These are phyloP conservation scores for Actinostola sp. DNA, from an alignment of 92 coral and sea anemone species.

Conservation along the genomic window DNA sequence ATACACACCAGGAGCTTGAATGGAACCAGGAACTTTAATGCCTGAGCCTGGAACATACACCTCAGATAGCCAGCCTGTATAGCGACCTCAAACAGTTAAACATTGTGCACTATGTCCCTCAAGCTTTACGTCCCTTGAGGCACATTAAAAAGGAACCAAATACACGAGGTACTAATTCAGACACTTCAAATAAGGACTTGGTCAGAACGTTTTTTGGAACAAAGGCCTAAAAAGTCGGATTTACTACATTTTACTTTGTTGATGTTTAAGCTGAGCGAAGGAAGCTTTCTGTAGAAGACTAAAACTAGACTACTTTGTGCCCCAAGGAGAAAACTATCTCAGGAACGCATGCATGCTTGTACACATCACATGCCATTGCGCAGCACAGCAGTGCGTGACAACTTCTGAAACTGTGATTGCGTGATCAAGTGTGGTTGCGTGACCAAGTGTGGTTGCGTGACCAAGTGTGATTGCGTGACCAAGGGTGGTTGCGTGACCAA, in stretches of 20 bases:
- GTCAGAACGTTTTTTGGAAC: neutral
- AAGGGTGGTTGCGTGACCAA: too few relatives aligned
- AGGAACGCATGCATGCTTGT: neutral
- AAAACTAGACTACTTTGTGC: conserved; percentile 1
- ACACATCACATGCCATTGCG: too few relatives aligned
- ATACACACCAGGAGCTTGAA: conserved; percentile 99
- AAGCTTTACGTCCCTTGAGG: conserved; percentile 36
- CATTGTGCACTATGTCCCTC: conserved; percentile 19
- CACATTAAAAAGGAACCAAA: conserved; percentile 2
- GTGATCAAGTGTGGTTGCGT: neutral
- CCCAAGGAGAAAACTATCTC: conserved; percentile 7
- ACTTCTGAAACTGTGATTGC: neutral
- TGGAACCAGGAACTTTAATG: conserved; percentile 98
- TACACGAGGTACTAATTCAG: neutral
- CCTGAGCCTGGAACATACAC: conserved; percentile 96
- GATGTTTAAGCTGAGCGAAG: too few relatives aligned
- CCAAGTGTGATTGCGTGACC: conserved; percentile 3
- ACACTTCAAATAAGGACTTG: neutral
- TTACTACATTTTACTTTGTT: neutral
- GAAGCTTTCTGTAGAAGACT: too few relatives aligned
- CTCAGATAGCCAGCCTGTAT: conserved; percentile 93
- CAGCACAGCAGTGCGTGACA: too few relatives aligned
- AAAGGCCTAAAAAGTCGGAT: too few relatives aligned
- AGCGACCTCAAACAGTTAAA: conserved; percentile 59
- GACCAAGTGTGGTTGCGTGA: conserved; percentile 1